phyloP scores from a whole-genome alignment of 2,888 invertebrate species.

The Dasypolia templi region DNA sequence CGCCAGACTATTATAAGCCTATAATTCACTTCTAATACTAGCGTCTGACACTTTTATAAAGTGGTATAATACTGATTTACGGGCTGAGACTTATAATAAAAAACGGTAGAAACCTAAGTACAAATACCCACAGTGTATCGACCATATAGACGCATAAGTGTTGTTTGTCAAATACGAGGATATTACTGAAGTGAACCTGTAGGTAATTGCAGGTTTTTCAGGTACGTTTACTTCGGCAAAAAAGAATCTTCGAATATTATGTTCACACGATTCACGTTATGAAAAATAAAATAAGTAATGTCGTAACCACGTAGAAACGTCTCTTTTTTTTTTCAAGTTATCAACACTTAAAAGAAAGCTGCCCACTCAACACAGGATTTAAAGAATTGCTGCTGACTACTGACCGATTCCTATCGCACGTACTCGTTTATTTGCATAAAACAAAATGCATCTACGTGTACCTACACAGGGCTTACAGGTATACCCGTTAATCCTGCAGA shows the following conservation, averaged over 20 bases:
- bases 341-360: conserved; percentile 9
- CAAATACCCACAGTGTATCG: background rate
- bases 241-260: too few relatives aligned
- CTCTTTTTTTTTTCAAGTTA: background rate
- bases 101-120: background rate
- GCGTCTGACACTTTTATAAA: background rate
- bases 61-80: background rate
- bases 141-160: background rate
- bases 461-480: background rate
- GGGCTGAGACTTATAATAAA: background rate
- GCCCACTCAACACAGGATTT: conserved; percentile 2
- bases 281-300: too few relatives aligned
- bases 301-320: too few relatives aligned
- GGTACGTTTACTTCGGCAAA: too few relatives aligned
- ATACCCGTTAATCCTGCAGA: background rate
- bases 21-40: background rate
- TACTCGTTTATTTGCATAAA: too few relatives aligned
- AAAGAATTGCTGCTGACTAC: background rate
- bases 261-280: too few relatives aligned
- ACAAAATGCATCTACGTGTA: background rate
- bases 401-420: background rate
- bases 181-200: background rate
- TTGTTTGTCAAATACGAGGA: background rate
- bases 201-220: too few relatives aligned
- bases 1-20: background rate